A percentile compares a stretch with the other conserved stretches of the same genome.
phyloP scores from a whole-genome alignment of 2,888 invertebrate species.

The Thelaira solivaga region DNA sequence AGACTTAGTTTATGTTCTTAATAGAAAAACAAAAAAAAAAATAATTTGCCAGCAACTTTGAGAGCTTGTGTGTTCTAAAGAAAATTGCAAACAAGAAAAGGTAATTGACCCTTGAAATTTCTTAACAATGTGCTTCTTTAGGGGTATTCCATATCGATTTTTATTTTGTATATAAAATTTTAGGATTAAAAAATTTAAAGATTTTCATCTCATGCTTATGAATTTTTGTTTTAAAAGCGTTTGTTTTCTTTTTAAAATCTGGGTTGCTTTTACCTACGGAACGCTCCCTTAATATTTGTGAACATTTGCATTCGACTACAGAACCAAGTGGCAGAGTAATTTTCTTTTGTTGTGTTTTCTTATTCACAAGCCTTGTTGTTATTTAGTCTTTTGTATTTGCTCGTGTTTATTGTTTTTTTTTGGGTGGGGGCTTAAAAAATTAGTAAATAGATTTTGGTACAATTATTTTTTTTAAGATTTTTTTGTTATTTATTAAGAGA shows the following conservation, averaged over 20 bases:
- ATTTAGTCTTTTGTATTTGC: too few relatives aligned
- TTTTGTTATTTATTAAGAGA: neutral
- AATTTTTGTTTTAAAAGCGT: too few relatives aligned
- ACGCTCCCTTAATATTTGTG: neutral
- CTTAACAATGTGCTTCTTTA: neutral
- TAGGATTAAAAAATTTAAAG: neutral
- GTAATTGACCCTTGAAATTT: constrained; percentile 18
- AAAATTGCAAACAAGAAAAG: neutral
- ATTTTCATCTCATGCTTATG: neutral
- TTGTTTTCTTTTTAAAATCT: neutral
- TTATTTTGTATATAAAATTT: neutral
- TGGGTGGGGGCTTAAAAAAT: too few relatives aligned
- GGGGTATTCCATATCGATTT: constrained; percentile 4
- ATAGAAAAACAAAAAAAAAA: neutral
- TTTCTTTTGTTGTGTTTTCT: neutral
- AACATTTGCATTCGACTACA: neutral
- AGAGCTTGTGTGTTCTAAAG: neutral
- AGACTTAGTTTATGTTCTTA: neutral
- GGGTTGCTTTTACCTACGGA: neutral
- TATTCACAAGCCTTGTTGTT: too few relatives aligned
- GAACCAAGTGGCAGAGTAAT: neutral
- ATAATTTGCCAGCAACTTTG: neutral
- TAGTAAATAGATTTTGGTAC: constrained; percentile 24
- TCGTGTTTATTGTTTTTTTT: too few relatives aligned
- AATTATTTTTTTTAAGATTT: constrained; percentile 16